Conservation (phyloP, 2,113 vertebrate species). For the Speoplatyrhinus poulsoni region DNA sequence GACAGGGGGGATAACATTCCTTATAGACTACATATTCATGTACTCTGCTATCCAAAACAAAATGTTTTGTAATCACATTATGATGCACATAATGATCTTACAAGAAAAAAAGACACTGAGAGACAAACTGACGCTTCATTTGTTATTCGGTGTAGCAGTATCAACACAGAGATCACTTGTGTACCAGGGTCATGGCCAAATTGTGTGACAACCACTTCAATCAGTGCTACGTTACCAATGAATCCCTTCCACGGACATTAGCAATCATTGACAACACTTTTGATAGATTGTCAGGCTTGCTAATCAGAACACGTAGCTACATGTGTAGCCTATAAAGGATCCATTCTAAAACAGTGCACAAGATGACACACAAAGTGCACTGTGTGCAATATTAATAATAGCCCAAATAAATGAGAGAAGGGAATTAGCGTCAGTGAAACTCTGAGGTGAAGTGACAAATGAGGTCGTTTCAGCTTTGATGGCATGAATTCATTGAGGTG, state of each 20-base stretch:
- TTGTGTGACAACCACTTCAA: slow-evolving; percentile 36
- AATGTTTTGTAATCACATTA: no score
- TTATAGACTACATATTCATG: no score
- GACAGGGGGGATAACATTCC: no score
- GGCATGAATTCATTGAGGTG: slow-evolving; percentile 10
- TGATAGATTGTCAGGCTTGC: background rate
- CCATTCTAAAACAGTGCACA: slow-evolving; percentile 25
- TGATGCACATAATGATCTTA: no score
- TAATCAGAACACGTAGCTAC: no score
- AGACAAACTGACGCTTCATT: no score
- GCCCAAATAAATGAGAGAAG: slow-evolving; percentile 70
- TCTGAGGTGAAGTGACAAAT: slow-evolving; percentile 62
- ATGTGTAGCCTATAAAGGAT: no score
- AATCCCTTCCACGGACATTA: no score
- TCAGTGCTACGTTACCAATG: background rate
- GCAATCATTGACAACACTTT: background rate
- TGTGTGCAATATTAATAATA: slow-evolving; percentile 70
- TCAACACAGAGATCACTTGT: no score
- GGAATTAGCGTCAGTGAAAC: slow-evolving; percentile 62
- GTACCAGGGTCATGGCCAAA: slow-evolving; percentile 12
- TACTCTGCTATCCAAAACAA: no score
- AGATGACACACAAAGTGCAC: slow-evolving; percentile 46
- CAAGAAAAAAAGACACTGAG: no score
- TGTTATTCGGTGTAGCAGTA: no score
- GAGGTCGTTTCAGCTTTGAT: slow-evolving; percentile 53